These are phyloP conservation scores for Myrmophylax atrothorax DNA, from an alignment of 2,113 vertebrate genomes.

Conservation along the genomic window DNA sequence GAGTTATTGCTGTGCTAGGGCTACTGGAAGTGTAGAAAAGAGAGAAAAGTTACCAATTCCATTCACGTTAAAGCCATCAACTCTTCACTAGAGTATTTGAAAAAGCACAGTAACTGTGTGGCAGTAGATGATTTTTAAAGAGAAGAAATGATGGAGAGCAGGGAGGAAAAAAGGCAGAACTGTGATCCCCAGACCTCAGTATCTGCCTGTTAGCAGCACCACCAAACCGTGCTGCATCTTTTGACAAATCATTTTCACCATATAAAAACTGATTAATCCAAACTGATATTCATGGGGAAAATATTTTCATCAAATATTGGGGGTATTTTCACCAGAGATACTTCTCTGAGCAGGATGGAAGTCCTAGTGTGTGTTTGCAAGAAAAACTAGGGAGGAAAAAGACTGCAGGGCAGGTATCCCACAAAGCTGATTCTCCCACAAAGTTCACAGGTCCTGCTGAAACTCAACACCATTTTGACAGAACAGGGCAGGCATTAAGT, in stretches of 20 bases:
- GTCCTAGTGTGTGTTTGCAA: neutral
- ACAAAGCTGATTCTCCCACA: neutral
- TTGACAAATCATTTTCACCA: neutral
- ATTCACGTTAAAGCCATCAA: neutral
- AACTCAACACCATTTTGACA: neutral
- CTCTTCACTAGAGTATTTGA: neutral
- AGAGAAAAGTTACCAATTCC: neutral
- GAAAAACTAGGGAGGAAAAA: neutral
- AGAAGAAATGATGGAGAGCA: neutral
- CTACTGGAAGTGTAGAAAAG: neutral
- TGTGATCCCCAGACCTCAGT: neutral
- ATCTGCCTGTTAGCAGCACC: neutral
- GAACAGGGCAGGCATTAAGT: neutral
- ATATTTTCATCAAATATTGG: neutral
- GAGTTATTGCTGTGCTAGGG: neutral
- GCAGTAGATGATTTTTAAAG: neutral
- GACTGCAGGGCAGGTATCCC: neutral
- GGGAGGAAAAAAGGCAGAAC: neutral
- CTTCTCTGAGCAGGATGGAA: neutral
- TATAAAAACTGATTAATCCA: neutral
- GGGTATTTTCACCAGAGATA: neutral
- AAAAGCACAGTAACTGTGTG: neutral
- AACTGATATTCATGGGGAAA: neutral
- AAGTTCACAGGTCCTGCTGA: neutral
- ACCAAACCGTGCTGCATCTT: rapidly evolving